Evolutionary conservation across 37 sponge, comb jelly and placozoan genomes (phyloP), one percentile per base, ranked within the genome.

Genomic region (Oopsacas minuta): DNA sequence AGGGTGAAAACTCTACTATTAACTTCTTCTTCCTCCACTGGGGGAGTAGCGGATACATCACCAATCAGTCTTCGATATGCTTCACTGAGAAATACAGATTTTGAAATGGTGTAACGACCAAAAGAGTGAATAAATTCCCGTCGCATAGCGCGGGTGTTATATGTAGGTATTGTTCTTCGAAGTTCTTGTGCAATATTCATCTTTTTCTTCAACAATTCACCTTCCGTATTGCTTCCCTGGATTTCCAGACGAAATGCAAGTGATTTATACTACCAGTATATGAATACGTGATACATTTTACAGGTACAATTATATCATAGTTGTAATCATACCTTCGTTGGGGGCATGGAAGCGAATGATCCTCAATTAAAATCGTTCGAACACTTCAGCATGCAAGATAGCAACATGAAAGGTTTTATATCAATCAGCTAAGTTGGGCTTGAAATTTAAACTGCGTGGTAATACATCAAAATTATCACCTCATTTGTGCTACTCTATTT

Each of bases 211-310:
- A 85, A 39, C 52, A 88, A 32, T 82, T 88, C 85, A 36, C 46
- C 28, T 36, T 88, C 88, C 15, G 85, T 35, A 35, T 22, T 20
- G 34, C 37, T 82, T 25, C 25, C 23, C 7, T 84, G 85, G 35
- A 88, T 88, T 42, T 85, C 86, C 86, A 88, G 32, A 88, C 23
- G 83, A 88, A 88, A 53, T 88, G 89, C 0, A 88, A 38, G 61
- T 88, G 89, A 52, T 52, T 88, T 82, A 34, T 82, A 53, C 89
- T 52, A 37, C 86, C 89, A 32, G 84, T 85, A 37, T 82, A 85
- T 15, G 61, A 39, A 85, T 85, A 84, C 39, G n/a, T 8, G 39
- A 87, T 36, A 53, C 88, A 61, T 51, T 88, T 88, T 1, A 51
- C 46, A 28, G 89, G 83, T 75, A 88, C 83, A 23, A 85, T 86